A percentile compares a stretch with the other conserved stretches of the same genome.
Evolutionary conservation across 2,113 vertebrate genomes (phyloP).

Genomic region (Microcebus ravelobensis): DNA sequence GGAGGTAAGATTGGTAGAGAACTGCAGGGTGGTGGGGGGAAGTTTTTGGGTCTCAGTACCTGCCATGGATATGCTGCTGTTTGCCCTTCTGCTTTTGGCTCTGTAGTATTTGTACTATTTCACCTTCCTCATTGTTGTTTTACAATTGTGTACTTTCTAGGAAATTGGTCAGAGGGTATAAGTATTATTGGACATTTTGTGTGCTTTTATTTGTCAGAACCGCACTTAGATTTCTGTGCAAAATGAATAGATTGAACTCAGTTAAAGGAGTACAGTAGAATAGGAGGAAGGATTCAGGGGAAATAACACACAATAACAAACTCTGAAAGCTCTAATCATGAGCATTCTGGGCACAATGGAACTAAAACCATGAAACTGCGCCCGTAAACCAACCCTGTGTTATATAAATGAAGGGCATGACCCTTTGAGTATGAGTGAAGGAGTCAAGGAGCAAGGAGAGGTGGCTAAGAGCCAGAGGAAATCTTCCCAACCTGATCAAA

Average conservation of each 20-base stretch:
- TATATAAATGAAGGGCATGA: neutral
- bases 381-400: neutral
- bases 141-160: neutral
- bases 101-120: neutral
- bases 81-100: neutral
- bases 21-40: neutral
- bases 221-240: neutral
- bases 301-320: constrained; percentile 17
- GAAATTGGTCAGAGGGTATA: neutral
- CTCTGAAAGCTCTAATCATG: neutral
- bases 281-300: neutral
- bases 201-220: neutral
- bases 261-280: neutral
- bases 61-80: neutral
- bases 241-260: neutral
- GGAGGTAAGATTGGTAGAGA: neutral
- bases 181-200: neutral
- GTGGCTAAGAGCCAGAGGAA: constrained; percentile 28
- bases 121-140: neutral
- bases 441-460: neutral
- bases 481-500: neutral
- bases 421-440: neutral
- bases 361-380: neutral
- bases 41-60: neutral
- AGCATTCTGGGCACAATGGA: neutral